These are phyloP conservation scores for Pelochelys cantorii DNA, from an alignment of 2,797 vertebrate species.

Conservation along the genomic window DNA sequence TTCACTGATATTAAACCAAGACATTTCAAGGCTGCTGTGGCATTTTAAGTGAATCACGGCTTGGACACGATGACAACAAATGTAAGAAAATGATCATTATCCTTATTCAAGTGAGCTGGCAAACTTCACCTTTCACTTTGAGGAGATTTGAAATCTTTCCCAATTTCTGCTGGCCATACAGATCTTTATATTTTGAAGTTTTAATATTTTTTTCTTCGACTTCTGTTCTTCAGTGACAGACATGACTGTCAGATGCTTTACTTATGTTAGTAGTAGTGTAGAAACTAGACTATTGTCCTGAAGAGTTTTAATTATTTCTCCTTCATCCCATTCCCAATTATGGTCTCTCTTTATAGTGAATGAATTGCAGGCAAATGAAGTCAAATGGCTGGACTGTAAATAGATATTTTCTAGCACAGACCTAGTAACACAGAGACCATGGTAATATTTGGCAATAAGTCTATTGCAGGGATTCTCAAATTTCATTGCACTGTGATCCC, in stretches of 20 bases:
- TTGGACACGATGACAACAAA: slow-evolving; percentile 47
- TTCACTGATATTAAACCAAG: slow-evolving; percentile 50
- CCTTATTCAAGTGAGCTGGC: not conserved
- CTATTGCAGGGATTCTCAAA: too few relatives aligned
- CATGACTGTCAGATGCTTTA: not conserved
- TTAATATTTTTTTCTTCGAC: slow-evolving; percentile 21
- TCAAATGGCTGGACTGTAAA: not conserved
- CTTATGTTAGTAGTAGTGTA: not conserved
- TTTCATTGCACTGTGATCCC: too few relatives aligned
- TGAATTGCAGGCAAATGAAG: not conserved
- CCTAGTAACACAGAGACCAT: not conserved
- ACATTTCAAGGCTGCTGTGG: slow-evolving; percentile 38
- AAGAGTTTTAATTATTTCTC: not conserved
- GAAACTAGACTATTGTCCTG: not conserved
- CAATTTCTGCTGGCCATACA: not conserved
- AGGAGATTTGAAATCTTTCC: slow-evolving; percentile 40
- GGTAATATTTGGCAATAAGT: not conserved
- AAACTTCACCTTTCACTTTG: slow-evolving; percentile 58
- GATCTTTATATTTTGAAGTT: not conserved
- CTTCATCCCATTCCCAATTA: not conserved
- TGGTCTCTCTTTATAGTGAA: not conserved
- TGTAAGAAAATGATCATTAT: slow-evolving; percentile 32
- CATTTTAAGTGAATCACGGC: slow-evolving; percentile 52
- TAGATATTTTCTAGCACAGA: not conserved
- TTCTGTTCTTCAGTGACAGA: not conserved